Percentiles rank a stretch among this genome's conserved stretches.
Evolutionary conservation across 2,113 vertebrate genomes (phyloP).

Genomic region (Indicator indicator): DNA sequence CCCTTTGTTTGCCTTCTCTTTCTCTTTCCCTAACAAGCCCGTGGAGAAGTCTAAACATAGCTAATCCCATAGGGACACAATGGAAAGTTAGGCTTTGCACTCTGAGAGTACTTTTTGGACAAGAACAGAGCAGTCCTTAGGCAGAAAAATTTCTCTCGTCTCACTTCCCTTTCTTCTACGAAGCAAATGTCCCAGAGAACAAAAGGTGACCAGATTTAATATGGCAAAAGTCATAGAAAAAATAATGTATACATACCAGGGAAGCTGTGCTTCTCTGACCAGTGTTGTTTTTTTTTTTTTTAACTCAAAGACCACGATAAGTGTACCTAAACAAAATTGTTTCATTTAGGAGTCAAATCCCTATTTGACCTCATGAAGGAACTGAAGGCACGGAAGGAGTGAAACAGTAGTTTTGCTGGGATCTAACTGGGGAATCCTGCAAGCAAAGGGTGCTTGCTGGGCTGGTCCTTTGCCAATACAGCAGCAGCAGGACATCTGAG

Average conservation of each 20-base stretch:
- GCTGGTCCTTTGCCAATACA: background rate
- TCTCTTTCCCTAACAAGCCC: slow-evolving; percentile 50
- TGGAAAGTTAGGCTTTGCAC: slow-evolving; percentile 50
- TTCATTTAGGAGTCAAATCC: background rate
- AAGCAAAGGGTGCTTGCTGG: fast-evolving
- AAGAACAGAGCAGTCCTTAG: background rate
- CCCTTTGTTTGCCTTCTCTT: slow-evolving; percentile 62
- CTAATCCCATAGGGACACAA: slow-evolving; percentile 57
- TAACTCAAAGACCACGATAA: background rate
- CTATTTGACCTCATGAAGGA: background rate
- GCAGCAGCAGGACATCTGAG: slow-evolving; percentile 30
- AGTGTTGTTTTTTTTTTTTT: background rate
- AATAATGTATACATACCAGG: background rate
- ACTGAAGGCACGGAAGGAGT: background rate
- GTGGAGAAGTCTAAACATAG: slow-evolving; percentile 67
- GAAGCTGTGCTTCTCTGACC: background rate
- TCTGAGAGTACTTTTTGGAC: slow-evolving; percentile 21
- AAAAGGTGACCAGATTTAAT: background rate
- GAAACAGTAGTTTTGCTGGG: background rate
- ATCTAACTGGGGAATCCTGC: background rate
- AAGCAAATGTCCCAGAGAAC: background rate
- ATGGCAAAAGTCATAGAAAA: background rate
- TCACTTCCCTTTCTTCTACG: background rate
- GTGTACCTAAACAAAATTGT: background rate
- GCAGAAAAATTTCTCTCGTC: background rate